These are phyloP conservation scores for Tolypeutes matacus DNA, from an alignment of 2,797 vertebrate genomes.

Conservation along the genomic window DNA sequence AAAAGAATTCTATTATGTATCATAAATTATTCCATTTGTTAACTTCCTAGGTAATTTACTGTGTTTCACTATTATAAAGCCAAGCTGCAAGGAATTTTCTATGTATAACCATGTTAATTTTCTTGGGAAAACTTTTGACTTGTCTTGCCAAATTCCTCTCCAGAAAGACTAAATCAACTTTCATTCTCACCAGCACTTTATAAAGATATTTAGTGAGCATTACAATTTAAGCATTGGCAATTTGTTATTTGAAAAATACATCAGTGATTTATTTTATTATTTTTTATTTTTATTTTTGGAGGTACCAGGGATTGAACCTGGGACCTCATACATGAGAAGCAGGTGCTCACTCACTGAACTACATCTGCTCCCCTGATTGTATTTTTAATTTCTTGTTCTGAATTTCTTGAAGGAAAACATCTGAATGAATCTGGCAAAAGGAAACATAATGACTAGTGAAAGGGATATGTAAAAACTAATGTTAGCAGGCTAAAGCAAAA, in stretches of 20 bases:
- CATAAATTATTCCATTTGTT: slow-evolving; percentile 38
- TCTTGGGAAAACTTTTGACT: slow-evolving; percentile 23
- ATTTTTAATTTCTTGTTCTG: slow-evolving; percentile 43
- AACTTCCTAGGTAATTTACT: not conserved
- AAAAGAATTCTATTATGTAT: slow-evolving; percentile 49
- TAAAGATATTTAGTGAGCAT: not conserved
- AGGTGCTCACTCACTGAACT: too few relatives aligned
- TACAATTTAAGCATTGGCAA: not conserved
- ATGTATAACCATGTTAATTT: not conserved
- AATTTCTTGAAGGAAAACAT: slow-evolving; percentile 52
- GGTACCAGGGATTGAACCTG: too few relatives aligned
- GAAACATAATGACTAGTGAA: slow-evolving; percentile 5
- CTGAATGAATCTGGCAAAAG: slow-evolving; percentile 1
- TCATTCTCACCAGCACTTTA: not conserved
- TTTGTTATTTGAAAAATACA: not conserved
- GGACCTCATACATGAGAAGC: too few relatives aligned
- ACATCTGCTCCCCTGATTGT: not conserved
- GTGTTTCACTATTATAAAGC: not conserved
- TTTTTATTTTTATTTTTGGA: too few relatives aligned
- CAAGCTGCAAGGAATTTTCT: not conserved
- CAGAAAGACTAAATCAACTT: slow-evolving; percentile 18
- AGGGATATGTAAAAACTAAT: slow-evolving; percentile 35
- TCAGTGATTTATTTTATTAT: not conserved
- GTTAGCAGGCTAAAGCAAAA: not conserved
- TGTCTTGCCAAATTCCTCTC: slow-evolving; percentile 13